These are phyloP conservation scores for Ardeotis arabs DNA, from an alignment of 2,113 vertebrate genomes.

Conservation along the genomic window DNA sequence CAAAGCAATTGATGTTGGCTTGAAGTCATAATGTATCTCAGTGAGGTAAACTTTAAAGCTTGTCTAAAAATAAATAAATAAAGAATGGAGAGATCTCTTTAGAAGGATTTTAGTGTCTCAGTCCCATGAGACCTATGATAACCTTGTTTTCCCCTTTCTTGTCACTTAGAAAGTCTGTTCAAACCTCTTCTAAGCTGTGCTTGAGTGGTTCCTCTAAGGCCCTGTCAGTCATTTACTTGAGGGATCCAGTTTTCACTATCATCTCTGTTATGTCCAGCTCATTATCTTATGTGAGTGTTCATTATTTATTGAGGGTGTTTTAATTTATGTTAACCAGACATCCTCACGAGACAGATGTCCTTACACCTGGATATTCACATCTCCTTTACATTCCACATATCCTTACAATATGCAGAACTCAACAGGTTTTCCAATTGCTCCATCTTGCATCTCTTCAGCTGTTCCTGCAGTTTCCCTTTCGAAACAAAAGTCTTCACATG, in stretches of 20 bases:
- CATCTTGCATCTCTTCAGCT: background rate
- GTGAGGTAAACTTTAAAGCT: background rate
- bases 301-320: background rate
- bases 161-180: background rate
- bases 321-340: background rate
- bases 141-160: background rate
- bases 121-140: background rate
- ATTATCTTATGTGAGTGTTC: background rate
- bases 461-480: background rate
- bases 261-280: background rate
- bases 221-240: background rate
- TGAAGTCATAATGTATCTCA: background rate
- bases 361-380: background rate
- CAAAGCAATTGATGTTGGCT: background rate
- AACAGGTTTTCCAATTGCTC: background rate
- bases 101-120: background rate
- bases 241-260: background rate
- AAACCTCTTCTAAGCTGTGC: background rate
- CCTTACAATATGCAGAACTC: background rate
- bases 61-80: background rate
- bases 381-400: background rate
- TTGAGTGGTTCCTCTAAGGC: background rate
- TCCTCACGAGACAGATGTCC: background rate
- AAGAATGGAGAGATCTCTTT: background rate
- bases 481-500: background rate